Percentiles rank a stretch among this genome's conserved stretches.
phyloP scores from a whole-genome alignment of 2,888 invertebrate genomes.

The Coelogynopora nodosa region DNA sequence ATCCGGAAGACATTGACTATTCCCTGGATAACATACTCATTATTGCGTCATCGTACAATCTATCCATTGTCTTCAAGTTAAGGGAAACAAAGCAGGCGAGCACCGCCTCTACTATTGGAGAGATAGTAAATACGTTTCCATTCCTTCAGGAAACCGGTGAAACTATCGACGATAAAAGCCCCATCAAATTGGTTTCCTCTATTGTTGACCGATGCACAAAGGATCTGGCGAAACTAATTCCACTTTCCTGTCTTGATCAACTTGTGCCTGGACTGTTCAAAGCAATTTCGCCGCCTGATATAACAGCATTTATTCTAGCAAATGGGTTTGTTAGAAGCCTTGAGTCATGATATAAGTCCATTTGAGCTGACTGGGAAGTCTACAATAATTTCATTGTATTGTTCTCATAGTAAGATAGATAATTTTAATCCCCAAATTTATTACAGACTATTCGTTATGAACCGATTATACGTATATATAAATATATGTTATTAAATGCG shows the following conservation, averaged over 20 bases:
- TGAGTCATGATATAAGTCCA: too few species aligned
- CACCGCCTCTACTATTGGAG: not conserved
- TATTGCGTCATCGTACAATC: not conserved
- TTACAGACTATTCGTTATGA: too few species aligned
- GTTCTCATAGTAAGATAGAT: too few species aligned
- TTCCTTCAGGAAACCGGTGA: not conserved
- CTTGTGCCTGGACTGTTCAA: not conserved
- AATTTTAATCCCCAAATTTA: too few species aligned
- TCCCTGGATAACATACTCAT: not conserved
- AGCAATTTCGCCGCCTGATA: not conserved
- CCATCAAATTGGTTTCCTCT: not conserved
- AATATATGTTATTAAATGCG: too few species aligned
- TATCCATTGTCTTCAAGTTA: not conserved
- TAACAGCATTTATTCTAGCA: conserved; percentile 8
- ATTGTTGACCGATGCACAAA: not conserved
- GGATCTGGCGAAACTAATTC: not conserved
- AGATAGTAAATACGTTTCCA: not conserved
- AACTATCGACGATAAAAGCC: not conserved
- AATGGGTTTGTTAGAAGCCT: not conserved
- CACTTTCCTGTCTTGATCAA: not conserved
- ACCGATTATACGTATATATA: too few species aligned
- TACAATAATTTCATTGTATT: too few species aligned
- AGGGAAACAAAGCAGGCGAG: not conserved
- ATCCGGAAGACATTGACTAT: not conserved
- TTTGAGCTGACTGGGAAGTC: too few species aligned